Evolutionary conservation across 1,140 invertebrate species (phyloP).

Genomic region (Helicoverpa zea): DNA sequence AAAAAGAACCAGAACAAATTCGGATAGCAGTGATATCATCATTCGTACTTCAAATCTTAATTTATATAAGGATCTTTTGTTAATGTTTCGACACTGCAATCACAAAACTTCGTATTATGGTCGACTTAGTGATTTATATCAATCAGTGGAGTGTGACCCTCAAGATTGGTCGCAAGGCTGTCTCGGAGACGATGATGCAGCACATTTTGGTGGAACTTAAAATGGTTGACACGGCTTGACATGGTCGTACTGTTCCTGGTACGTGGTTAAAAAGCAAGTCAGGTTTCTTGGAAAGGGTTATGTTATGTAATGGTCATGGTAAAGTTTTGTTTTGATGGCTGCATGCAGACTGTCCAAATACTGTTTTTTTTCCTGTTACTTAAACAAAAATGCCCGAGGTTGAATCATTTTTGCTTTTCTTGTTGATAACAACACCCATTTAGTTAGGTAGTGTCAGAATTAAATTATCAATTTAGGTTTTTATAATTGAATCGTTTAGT

Average conservation of each 20-base stretch:
- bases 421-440: too few species aligned
- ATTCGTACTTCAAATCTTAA: not conserved
- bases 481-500: too few species aligned
- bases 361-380: too few species aligned
- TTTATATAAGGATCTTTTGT: constrained; percentile 24
- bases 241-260: constrained; percentile 25
- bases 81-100: constrained; percentile 23
- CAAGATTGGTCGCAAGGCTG: constrained; percentile 36
- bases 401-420: too few species aligned
- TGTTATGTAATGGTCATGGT: not conserved
- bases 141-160: constrained; percentile 24
- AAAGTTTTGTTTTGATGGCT: too few species aligned
- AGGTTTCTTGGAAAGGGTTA: constrained; percentile 13
- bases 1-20: too few species aligned
- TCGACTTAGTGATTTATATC: constrained; percentile 37
- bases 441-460: too few species aligned
- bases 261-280: constrained; percentile 6
- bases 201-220: constrained; percentile 14
- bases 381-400: too few species aligned
- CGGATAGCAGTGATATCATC: not conserved
- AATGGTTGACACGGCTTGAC: constrained; percentile 10
- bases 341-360: too few species aligned
- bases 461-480: too few species aligned
- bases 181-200: constrained; percentile 31
- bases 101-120: constrained; percentile 19